A percentile compares a stretch with the other conserved stretches of the same genome.
phyloP scores from a whole-genome alignment of 2,113 vertebrate species.

The Aegotheles bennettii region DNA sequence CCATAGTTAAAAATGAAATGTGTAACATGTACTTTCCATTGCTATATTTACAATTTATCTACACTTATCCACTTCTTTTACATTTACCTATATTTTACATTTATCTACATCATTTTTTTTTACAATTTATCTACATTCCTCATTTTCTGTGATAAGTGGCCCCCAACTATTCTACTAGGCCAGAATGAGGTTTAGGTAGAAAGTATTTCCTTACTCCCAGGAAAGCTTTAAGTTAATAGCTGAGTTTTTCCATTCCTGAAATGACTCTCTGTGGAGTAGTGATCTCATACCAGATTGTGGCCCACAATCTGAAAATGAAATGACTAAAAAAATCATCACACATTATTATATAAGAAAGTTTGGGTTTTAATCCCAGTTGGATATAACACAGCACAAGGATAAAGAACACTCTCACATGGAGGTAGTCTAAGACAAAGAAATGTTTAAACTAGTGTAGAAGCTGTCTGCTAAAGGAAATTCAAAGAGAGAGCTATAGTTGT shows the following conservation, averaged over 20 bases:
- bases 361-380: neutral
- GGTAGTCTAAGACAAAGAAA: neutral
- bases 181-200: neutral
- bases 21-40: neutral
- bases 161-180: neutral
- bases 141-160: neutral
- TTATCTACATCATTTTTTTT: neutral
- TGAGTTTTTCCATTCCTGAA: neutral
- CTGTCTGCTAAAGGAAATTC: neutral
- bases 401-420: neutral
- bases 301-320: neutral
- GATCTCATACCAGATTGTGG: neutral
- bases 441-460: neutral
- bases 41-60: neutral
- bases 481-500: neutral
- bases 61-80: neutral
- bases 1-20: neutral
- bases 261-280: neutral
- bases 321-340: neutral
- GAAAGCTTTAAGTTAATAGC: neutral
- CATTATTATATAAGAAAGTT: neutral
- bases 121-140: neutral
- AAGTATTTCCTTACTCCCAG: neutral
- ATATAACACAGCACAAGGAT: neutral
- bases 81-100: neutral